Conservation (phyloP, 2,888 invertebrate species). For the Pseudococcus jackbeardsleyi region DNA sequence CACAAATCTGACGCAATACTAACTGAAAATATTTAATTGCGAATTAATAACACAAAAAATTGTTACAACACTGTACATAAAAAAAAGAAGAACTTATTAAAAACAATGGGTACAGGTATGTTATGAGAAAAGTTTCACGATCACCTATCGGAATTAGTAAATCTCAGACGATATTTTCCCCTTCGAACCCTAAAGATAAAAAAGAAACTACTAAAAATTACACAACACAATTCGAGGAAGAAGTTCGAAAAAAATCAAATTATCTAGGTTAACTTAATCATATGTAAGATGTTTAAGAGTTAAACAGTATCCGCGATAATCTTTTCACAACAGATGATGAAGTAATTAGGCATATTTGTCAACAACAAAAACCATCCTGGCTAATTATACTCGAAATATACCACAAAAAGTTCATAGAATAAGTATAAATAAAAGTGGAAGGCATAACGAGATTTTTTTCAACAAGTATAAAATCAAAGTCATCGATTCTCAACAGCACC, state of each 20-base stretch:
- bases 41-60: constrained; percentile 52
- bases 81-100: constrained; percentile 33
- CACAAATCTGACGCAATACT: neutral
- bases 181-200: constrained; percentile 16
- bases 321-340: constrained; percentile 26
- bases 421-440: neutral
- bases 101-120: constrained; percentile 27
- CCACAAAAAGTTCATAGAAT: neutral
- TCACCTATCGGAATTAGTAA: constrained; percentile 37
- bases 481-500: neutral
- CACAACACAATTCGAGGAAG: constrained; percentile 20
- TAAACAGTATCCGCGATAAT: constrained; percentile 47
- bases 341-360: neutral
- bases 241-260: constrained; percentile 30
- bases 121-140: constrained; percentile 41
- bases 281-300: neutral
- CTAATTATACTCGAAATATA: neutral
- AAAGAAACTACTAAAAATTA: constrained; percentile 11
- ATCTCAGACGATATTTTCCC: neutral
- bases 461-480: neutral
- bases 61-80: constrained; percentile 44
- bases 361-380: neutral
- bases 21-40: constrained; percentile 46
- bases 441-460: neutral
- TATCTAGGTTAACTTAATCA: constrained; percentile 37